Conservation (phyloP, 2,888 invertebrate species). For the Neoaliturus tenellus region DNA sequence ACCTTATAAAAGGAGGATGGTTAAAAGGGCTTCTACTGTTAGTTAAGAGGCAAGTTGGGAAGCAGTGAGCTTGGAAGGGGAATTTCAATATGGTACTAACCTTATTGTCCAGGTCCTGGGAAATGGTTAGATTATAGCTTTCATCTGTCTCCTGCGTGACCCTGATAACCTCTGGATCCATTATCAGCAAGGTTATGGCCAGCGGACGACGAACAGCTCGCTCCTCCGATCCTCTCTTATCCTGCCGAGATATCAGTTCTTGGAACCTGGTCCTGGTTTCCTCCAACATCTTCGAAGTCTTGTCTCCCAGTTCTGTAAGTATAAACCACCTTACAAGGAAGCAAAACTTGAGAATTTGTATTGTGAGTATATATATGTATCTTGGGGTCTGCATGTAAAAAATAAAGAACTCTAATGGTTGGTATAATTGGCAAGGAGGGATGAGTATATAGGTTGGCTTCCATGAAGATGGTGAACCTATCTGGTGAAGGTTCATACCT, state of each 20-base stretch:
- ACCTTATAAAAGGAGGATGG: too few relatives aligned
- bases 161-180: slow-evolving; percentile 56
- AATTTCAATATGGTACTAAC: slow-evolving; percentile 68
- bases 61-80: neutral
- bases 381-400: too few relatives aligned
- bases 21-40: neutral
- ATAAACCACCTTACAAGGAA: neutral
- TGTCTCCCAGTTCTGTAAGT: neutral
- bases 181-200: slow-evolving; percentile 56
- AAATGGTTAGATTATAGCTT: slow-evolving; percentile 81
- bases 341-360: neutral
- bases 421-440: too few relatives aligned
- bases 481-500: too few relatives aligned
- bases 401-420: too few relatives aligned
- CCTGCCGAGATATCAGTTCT: slow-evolving; percentile 9
- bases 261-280: slow-evolving; percentile 37
- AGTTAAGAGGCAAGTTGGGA: neutral
- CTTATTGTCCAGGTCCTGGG: slow-evolving; percentile 71
- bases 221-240: slow-evolving; percentile 6
- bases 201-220: slow-evolving; percentile 48
- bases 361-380: too few relatives aligned
- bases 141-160: slow-evolving; percentile 82
- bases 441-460: neutral
- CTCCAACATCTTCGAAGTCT: neutral
- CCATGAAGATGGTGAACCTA: too few relatives aligned